Evolutionary conservation across 1,140 invertebrate species (phyloP).

Genomic region (Papilio helenus): DNA sequence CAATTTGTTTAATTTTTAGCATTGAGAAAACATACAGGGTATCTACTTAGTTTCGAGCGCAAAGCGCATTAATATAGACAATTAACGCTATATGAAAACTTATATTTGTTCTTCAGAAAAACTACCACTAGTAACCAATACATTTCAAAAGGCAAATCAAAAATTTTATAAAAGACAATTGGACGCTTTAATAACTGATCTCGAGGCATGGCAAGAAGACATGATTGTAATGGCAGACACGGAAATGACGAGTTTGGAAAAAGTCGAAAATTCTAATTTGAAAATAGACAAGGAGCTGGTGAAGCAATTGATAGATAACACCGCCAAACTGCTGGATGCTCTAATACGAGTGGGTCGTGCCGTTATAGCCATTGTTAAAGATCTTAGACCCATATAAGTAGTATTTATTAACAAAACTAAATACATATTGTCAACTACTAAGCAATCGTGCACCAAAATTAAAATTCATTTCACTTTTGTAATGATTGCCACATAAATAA

Average conservation of each 20-base stretch:
- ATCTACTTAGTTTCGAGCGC: too few relatives aligned
- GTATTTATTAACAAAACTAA: neutral
- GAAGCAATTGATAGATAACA: constrained; percentile 38
- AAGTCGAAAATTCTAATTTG: constrained; percentile 36
- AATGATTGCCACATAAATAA: neutral
- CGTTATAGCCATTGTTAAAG: neutral
- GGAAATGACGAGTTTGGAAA: constrained; percentile 39
- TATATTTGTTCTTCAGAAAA: neutral
- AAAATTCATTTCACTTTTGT: neutral
- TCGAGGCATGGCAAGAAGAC: constrained; percentile 48
- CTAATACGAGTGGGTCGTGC: neutral
- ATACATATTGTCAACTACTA: neutral
- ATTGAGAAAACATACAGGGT: too few relatives aligned
- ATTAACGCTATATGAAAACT: too few relatives aligned
- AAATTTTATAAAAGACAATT: constrained; percentile 43
- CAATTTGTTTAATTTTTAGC: too few relatives aligned
- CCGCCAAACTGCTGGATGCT: neutral
- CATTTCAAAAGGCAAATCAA: constrained; percentile 47
- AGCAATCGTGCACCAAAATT: neutral
- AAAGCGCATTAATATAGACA: too few relatives aligned
- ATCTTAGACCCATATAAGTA: neutral
- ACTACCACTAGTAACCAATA: constrained; percentile 7
- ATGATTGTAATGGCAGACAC: constrained; percentile 43
- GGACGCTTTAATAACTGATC: constrained; percentile 39
- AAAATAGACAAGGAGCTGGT: constrained; percentile 35